Evolutionary conservation across 2,797 vertebrate species (phyloP).

Genomic region (Lophius americanus): DNA sequence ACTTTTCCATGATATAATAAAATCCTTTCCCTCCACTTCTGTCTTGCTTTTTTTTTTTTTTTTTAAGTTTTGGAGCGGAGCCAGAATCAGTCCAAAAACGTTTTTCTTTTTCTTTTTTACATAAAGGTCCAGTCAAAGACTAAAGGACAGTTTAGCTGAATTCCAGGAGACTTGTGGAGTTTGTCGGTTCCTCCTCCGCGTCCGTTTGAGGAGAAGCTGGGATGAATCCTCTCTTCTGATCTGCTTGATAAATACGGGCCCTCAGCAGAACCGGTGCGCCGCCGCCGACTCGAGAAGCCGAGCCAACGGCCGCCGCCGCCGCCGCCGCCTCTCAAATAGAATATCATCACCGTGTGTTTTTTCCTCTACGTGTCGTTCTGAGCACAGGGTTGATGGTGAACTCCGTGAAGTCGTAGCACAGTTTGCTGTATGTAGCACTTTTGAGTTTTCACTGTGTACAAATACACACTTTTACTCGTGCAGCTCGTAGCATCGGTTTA

Average conservation of each 20-base stretch:
- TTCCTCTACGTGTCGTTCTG: conserved; percentile 8
- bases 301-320: conserved; percentile 6
- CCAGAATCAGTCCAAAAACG: neutral
- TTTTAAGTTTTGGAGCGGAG: neutral
- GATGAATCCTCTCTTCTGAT: conserved; percentile 26
- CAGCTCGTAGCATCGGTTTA: neutral
- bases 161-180: neutral
- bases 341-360: conserved; percentile 11
- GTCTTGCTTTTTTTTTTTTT: no score
- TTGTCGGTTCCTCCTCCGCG: neutral
- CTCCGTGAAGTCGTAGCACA: conserved; percentile 11
- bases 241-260: conserved; percentile 29
- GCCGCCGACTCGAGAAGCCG: conserved; percentile 23
- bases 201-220: neutral
- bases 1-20: no score
- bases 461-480: neutral
- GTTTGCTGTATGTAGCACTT: conserved; percentile 29
- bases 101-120: neutral
- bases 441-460: conserved; percentile 11
- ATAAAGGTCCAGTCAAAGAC: neutral
- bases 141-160: neutral
- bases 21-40: neutral
- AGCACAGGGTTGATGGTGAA: conserved; percentile 14
- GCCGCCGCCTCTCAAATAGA: conserved; percentile 27
- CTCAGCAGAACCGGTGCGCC: conserved; percentile 1